Percentiles rank a stretch among this genome's conserved stretches.
phyloP scores from a whole-genome alignment of 2,888 invertebrate genomes.

The Mythimna impura region DNA sequence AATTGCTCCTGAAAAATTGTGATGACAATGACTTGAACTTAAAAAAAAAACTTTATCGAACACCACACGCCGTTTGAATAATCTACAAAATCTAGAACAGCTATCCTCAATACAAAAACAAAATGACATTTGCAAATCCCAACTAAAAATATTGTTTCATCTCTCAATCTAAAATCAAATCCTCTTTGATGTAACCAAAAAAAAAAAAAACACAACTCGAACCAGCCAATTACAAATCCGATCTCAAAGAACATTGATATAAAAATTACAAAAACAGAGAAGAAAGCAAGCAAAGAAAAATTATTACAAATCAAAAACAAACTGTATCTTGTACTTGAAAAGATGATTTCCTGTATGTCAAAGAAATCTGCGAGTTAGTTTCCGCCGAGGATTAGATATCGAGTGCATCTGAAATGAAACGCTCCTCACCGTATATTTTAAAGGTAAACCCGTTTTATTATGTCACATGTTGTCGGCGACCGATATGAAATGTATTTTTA shows the following conservation, averaged over 20 bases:
- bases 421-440: slow-evolving; percentile 64
- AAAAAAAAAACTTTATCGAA: neutral
- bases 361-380: slow-evolving; percentile 70
- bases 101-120: neutral
- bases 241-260: slow-evolving; percentile 38
- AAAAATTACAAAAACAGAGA: slow-evolving; percentile 32
- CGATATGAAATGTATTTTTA: slow-evolving; percentile 51
- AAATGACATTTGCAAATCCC: neutral
- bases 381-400: slow-evolving; percentile 68
- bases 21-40: too few relatives aligned
- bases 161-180: slow-evolving; percentile 37
- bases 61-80: too few relatives aligned
- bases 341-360: slow-evolving; percentile 74
- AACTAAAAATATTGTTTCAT: slow-evolving; percentile 9
- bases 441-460: slow-evolving; percentile 65
- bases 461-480: slow-evolving; percentile 53
- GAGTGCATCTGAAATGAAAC: slow-evolving; percentile 71
- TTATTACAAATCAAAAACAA: slow-evolving; percentile 51
- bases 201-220: neutral
- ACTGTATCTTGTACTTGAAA: slow-evolving; percentile 55
- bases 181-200: slow-evolving; percentile 35
- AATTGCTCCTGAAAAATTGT: too few relatives aligned
- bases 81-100: neutral
- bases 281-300: slow-evolving; percentile 22
- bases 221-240: slow-evolving; percentile 37